phyloP scores from a whole-genome alignment of 2,888 invertebrate genomes.

The Phragmatobia fuliginosa region DNA sequence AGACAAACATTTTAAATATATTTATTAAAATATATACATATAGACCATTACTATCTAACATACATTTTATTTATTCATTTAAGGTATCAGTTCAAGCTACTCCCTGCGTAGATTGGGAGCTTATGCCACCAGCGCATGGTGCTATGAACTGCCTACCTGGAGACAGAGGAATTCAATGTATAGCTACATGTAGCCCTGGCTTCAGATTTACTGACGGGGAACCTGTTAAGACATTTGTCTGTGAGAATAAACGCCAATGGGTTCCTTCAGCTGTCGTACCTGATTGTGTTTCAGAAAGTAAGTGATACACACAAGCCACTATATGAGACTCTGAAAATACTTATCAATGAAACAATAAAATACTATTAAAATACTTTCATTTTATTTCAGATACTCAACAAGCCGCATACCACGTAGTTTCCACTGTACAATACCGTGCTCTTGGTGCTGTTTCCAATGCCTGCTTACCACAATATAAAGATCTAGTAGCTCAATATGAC shows the following conservation, averaged over 20 bases:
- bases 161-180: slow-evolving; percentile 94
- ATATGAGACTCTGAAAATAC: not conserved
- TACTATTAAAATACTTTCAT: not conserved
- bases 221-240: slow-evolving; percentile 94
- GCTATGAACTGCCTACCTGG: slow-evolving; percentile 94
- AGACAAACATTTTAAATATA: slow-evolving; percentile 23
- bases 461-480: slow-evolving; percentile 95
- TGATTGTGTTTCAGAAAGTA: slow-evolving; percentile 97
- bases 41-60: not conserved
- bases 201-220: slow-evolving; percentile 97
- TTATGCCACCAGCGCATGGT: slow-evolving; percentile 95
- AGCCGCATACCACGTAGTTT: slow-evolving; percentile 97
- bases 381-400: slow-evolving; percentile 93
- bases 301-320: slow-evolving; percentile 53
- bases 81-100: slow-evolving; percentile 96
- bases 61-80: slow-evolving; percentile 28
- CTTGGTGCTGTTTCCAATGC: slow-evolving; percentile 95
- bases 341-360: not conserved
- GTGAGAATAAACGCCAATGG: slow-evolving; percentile 94
- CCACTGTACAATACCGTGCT: slow-evolving; percentile 94
- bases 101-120: slow-evolving; percentile 97
- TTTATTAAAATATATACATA: not conserved
- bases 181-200: slow-evolving; percentile 95
- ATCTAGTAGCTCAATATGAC: slow-evolving; percentile 93
- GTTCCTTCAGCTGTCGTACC: slow-evolving; percentile 95